phyloP scores from a whole-genome alignment of 2,113 vertebrate species.

The Anoura caudifer region DNA sequence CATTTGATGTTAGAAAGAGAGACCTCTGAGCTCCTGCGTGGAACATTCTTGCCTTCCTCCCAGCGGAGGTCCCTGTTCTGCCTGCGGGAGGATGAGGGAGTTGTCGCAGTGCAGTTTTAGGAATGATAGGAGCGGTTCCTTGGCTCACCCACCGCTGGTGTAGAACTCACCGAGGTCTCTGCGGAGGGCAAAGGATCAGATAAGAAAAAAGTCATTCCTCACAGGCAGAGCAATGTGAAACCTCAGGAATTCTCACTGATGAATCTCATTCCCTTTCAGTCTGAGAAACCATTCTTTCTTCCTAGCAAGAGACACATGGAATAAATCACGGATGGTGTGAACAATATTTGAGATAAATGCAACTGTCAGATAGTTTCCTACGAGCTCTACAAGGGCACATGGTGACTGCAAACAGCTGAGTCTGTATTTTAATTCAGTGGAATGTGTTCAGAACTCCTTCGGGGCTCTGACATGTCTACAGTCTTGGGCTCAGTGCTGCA shows the following conservation, averaged over 20 bases:
- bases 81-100: neutral
- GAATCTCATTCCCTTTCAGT: conserved; percentile 6
- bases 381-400: neutral
- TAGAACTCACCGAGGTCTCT: neutral
- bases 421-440: conserved; percentile 18
- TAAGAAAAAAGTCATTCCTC: conserved; percentile 28
- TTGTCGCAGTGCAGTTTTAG: neutral
- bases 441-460: neutral
- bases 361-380: conserved; percentile 20
- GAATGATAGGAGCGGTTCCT: neutral
- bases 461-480: neutral
- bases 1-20: neutral
- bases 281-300: conserved; percentile 1
- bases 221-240: neutral
- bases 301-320: neutral
- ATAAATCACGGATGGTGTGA: conserved; percentile 7
- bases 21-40: neutral
- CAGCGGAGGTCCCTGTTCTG: neutral
- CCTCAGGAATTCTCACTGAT: conserved; percentile 2
- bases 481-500: neutral
- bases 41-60: neutral
- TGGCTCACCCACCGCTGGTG: neutral
- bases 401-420: conserved; percentile 7
- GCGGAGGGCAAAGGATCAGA: neutral
- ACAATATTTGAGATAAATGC: conserved; percentile 35